Base-by-base conservation (phyloP, 2,797 vertebrate genomes). In the Crenuchus spilurus region DNA sequence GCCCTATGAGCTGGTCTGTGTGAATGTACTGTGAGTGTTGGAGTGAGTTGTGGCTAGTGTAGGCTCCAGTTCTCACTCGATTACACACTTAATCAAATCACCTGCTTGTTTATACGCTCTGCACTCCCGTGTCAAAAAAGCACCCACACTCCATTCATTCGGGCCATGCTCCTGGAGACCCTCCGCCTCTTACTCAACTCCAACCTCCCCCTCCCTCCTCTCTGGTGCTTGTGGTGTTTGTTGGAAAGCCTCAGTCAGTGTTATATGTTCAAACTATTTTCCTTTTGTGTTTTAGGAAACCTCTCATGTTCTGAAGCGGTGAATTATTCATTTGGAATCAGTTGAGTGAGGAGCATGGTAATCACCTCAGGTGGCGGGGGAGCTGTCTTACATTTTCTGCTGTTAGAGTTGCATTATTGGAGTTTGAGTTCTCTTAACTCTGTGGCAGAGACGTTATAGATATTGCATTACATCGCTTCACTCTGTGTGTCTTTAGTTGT, bases 31-130 rank as follows among this genome's bases (percentile, higher is more conserved):
- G 73, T 65, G 67, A 77, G 63, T 71, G 73, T 72, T 66, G 55
- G 70, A 76, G 76, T 76, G 67, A 75, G 63, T 48, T 64, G 67
- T 6, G 61, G 61, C 67, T 57, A 42, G 74, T 73, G 75, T 55
- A 61, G 75, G 73, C 62, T 71, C 62, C 48, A 35, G 65, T 77
- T 74, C 75, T 81, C 77, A 80, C 75, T 79, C 73, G 77, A 81
- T 84, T 84, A 84, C 80, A 65, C 75, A 78, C 66, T 81, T 83
- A 83, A 85, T 85, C 84, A 85, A 85, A 83, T 85, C 75, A 77
- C 68, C 62, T 76, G 81, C 73, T 82, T 82, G 80, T 83, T 83
- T 78, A 73, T 80, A 70, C 54, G 44, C 75, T 73, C 71, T 6
- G 42, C 44, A 65, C 57, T 77, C 55, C 48, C 31, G 66, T 54